phyloP scores from a whole-genome alignment of 23 tunicate species.

The Ciona savignyi region DNA sequence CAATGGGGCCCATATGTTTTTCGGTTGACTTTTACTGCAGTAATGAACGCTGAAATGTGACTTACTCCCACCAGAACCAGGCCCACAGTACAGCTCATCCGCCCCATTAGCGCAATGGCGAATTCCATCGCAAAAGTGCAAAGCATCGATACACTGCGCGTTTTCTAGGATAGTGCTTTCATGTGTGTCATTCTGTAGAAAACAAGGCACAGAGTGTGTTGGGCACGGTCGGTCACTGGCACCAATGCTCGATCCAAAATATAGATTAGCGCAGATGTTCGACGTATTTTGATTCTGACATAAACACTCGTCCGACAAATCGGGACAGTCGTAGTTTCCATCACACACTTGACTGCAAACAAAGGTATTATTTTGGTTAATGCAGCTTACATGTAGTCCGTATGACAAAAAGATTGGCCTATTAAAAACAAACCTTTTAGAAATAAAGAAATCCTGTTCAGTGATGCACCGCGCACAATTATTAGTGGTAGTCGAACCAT shows the following conservation, averaged over 20 bases:
- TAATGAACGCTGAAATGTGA: not conserved
- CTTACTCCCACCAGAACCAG: not conserved
- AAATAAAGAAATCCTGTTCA: not conserved
- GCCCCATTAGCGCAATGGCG: constrained; percentile 53
- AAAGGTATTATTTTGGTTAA: not conserved
- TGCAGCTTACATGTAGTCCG: no score
- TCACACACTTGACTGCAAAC: constrained; percentile 71
- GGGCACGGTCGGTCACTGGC: constrained; percentile 14
- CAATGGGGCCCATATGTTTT: constrained; percentile 50
- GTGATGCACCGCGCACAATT: constrained; percentile 16
- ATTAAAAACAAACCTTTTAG: constrained; percentile 8
- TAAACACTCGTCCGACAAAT: constrained; percentile 76
- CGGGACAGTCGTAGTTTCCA: constrained; percentile 71
- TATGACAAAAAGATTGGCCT: no score
- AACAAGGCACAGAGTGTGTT: constrained; percentile 43
- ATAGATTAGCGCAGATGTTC: constrained; percentile 20
- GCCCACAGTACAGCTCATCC: constrained; percentile 52
- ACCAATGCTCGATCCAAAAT: constrained; percentile 7
- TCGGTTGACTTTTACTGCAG: constrained; percentile 15
- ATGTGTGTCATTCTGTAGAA: not conserved
- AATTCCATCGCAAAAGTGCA: constrained; percentile 48
- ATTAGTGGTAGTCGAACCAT: constrained; percentile 3
- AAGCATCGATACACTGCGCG: constrained; percentile 28
- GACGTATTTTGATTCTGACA: constrained; percentile 35
- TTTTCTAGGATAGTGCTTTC: not conserved